phyloP scores from a whole-genome alignment of 2,113 vertebrate species.

The Narcine bancroftii region DNA sequence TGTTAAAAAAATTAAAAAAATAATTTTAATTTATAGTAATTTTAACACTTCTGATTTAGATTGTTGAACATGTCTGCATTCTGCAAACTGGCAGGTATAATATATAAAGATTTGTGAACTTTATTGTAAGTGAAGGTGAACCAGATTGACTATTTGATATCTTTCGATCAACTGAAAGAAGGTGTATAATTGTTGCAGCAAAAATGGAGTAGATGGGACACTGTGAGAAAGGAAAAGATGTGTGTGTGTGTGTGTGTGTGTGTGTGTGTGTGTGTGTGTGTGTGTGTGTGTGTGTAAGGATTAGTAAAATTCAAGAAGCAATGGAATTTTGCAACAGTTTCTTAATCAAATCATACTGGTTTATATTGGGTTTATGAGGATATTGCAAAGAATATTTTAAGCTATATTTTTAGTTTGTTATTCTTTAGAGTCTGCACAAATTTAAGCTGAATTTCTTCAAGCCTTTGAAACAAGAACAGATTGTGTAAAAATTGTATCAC shows the following conservation, averaged over 20 bases:
- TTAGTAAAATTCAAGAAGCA: slow-evolving; percentile 12
- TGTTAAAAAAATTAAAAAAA: background rate
- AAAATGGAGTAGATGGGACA: slow-evolving; percentile 10
- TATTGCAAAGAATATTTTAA: background rate
- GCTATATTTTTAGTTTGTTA: background rate
- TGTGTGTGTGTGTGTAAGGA: too few relatives aligned
- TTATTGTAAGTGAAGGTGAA: background rate
- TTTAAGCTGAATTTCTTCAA: background rate
- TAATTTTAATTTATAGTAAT: background rate
- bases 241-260: too few relatives aligned
- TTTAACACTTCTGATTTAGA: too few relatives aligned
- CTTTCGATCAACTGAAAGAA: slow-evolving; percentile 7
- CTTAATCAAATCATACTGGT: background rate
- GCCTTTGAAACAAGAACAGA: background rate
- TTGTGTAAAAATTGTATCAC: background rate
- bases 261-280: too few relatives aligned
- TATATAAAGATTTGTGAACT: slow-evolving; percentile 19
- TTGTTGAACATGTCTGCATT: background rate
- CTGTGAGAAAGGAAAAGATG: background rate
- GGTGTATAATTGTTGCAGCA: slow-evolving; percentile 22
- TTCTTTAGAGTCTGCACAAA: slow-evolving; percentile 3
- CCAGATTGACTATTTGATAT: background rate
- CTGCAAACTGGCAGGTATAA: slow-evolving; percentile 17
- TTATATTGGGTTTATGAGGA: background rate
- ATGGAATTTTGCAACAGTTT: slow-evolving; percentile 13